Evolutionary conservation across 2,888 invertebrate species (phyloP).

Genomic region (Nematopogon swammerdamellus): DNA sequence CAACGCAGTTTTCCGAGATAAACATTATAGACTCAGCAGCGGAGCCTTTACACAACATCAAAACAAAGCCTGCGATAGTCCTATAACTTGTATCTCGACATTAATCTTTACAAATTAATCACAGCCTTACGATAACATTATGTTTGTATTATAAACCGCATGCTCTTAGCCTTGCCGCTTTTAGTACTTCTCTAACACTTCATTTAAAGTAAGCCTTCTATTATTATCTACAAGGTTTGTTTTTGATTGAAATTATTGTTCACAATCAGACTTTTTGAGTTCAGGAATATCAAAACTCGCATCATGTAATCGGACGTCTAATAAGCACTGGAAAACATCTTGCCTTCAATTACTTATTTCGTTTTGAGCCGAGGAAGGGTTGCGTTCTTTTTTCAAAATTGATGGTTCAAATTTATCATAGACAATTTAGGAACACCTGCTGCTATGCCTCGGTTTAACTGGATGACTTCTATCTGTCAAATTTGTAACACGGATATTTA

Average conservation of each 20-base stretch:
- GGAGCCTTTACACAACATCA: not conserved
- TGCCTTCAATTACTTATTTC: conserved; percentile 33
- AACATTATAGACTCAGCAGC: too few species aligned
- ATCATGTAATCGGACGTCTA: conserved; percentile 18
- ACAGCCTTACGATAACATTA: not conserved
- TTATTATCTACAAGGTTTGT: not conserved
- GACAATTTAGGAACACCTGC: conserved; percentile 49
- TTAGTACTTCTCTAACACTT: too few species aligned
- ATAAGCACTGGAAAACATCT: conserved; percentile 16
- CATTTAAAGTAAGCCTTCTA: too few species aligned
- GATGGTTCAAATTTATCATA: conserved; percentile 48
- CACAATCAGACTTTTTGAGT: not conserved
- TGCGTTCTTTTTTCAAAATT: conserved; percentile 28
- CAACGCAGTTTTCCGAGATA: too few species aligned
- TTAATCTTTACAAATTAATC: not conserved
- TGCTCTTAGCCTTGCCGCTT: not conserved
- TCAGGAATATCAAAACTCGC: conserved; percentile 4
- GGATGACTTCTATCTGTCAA: conserved; percentile 38
- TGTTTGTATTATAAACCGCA: not conserved
- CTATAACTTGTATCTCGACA: not conserved
- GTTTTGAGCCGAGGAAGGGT: conserved; percentile 29
- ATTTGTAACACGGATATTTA: conserved; percentile 22
- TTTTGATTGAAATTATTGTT: not conserved
- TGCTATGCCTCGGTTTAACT: conserved; percentile 20
- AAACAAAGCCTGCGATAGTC: not conserved